Evolutionary conservation across 2,888 invertebrate genomes (phyloP), one percentile per base, ranked within the genome.

Genomic region (Tenthredo notha): DNA sequence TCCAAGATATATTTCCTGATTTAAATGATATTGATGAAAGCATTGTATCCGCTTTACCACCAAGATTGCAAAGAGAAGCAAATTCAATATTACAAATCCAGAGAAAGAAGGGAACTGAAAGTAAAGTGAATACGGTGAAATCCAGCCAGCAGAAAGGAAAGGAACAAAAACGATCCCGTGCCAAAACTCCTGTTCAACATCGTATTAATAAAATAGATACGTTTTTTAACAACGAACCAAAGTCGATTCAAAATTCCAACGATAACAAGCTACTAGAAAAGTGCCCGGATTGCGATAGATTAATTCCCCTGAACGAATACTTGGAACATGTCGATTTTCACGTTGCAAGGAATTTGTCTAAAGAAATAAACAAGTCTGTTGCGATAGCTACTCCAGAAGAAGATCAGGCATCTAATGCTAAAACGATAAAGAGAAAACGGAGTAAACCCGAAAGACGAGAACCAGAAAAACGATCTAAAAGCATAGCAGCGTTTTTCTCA

Each of bases 271-370:
- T 86, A 77, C 93, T 93, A 54, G 94, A 95, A 89, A 93, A 92
- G 70, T 98, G 98, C 93, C 89, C 94, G 0, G 95, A 97, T 91
- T 98, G 98, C 93, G 94, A 95, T 40, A 95, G 95, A 91, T 94
- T 92, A 86, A 94, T 98, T 84, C 92, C 94, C 15, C 88, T 95
- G 4, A 94, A 95, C 86, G 96, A 96, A 86, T 94, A 96, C 88
- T 92, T 94, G 0, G 97, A 97, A 90, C 98, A 98, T 93, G 93
- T 95, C 89, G 98, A 98, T 94, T 98, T 96, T 92, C 98, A 98
- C 92, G 95, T 97, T 89, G 98, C 98, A 6, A 95, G 96, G 90
- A 96, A 96, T 90, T 92, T 98, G 83, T 97, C 96, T 88, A 94
- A 95, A 88, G 95, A 96, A 93, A 91, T 97, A 9, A 97, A 97